Evolutionary conservation across 2,113 vertebrate genomes (phyloP), one percentile per base, ranked within the genome.

Genomic region (Halichoerus grypus): DNA sequence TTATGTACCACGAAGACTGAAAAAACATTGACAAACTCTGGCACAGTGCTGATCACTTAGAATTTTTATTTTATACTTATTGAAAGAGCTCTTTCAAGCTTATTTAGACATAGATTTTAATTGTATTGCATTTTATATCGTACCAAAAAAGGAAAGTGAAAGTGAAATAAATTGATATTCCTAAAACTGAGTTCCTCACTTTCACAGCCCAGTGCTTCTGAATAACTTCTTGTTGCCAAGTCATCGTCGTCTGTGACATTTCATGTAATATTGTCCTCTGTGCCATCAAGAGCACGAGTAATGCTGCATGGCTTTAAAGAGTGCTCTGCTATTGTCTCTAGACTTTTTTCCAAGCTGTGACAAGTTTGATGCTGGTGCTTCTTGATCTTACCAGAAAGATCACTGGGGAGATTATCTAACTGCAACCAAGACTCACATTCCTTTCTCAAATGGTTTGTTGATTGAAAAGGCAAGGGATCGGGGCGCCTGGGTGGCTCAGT

Each of bases 381-480:
- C 42, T 95, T 74, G 9, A 61, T 97, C 33, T 84, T 80, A 88
- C n/a, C 21, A 72, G 69, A 80, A 88, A 80, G 31, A 36, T 72
- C 63, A 55, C 33, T 83, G 59, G 19, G 36, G 36, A 94, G 8
- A 71, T 67, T 92, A 63, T 76, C 28, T 57, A 26, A 42, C 67
- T 55, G 77, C 31, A 84, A 15, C 26, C 46, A 81, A 80, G n/a
- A 65, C 22, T 82, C 65, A 39, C 4, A 19, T 67, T 90, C 33
- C 57, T 92, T 93, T 90, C 85, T 97, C 74, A 87, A 77, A 28
- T 57, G 39, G 71, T 49, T 95, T 93, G 49, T 69, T 90, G 72
- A 67, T 63, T 90, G n/a, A 74, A 53, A 59, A 85, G 83, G 24
- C 67, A 31, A 81, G n/a, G 26, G 15, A 5, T 80, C 59, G 26